These are phyloP conservation scores for Euclidia mi DNA, from an alignment of 2,888 invertebrate genomes.

Conservation along the genomic window DNA sequence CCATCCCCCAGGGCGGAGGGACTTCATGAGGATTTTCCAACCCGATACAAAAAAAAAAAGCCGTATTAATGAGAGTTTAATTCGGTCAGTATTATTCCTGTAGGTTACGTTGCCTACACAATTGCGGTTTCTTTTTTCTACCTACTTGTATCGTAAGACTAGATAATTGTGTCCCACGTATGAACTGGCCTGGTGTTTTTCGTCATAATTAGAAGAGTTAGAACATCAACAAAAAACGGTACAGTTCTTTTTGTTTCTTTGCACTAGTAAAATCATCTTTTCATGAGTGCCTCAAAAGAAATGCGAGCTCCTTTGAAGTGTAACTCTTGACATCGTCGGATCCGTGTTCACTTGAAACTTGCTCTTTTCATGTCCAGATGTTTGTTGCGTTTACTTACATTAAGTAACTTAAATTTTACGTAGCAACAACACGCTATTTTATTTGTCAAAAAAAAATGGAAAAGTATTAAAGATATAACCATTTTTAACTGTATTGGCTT, in stretches of 20 bases:
- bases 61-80: constrained; percentile 40
- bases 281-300: constrained; percentile 41
- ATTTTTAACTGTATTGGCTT: too few relatives aligned
- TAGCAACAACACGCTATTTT: background rate
- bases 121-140: constrained; percentile 22
- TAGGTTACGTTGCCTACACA: constrained; percentile 11
- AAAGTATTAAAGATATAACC: too few relatives aligned
- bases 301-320: constrained; percentile 62
- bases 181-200: constrained; percentile 1
- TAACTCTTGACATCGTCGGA: constrained; percentile 64
- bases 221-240: constrained; percentile 6
- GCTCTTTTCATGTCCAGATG: constrained; percentile 61
- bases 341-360: constrained; percentile 66
- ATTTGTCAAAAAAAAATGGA: too few relatives aligned
- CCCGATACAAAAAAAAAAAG: constrained; percentile 45
- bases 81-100: constrained; percentile 32
- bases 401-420: constrained; percentile 21
- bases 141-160: constrained; percentile 10
- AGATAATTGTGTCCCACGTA: constrained; percentile 9
- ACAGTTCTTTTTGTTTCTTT: constrained; percentile 20
- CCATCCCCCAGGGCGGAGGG: too few relatives aligned
- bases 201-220: constrained; percentile 7
- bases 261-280: constrained; percentile 31
- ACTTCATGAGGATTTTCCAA: too few relatives aligned
- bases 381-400: constrained; percentile 43